Conservation (phyloP, 2,113 vertebrate genomes). For the Prionailurus bengalensis region DNA sequence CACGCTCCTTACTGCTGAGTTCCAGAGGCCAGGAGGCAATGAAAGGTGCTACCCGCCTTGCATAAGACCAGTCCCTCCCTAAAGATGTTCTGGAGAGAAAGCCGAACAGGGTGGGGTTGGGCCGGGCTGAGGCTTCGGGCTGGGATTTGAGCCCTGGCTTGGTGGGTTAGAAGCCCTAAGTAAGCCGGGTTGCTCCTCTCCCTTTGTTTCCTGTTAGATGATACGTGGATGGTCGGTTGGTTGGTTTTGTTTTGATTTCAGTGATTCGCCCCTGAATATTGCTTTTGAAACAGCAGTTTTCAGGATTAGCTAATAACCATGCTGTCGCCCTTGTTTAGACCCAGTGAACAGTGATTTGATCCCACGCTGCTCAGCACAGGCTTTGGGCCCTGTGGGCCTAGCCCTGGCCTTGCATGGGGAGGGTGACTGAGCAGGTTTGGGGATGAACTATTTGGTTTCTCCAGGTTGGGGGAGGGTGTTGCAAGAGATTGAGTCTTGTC, state of each 20-base stretch:
- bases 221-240: background rate
- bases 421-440: background rate
- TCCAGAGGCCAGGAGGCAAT: constrained; percentile 69
- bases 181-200: constrained; percentile 47
- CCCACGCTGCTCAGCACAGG: background rate
- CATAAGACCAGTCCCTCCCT: constrained; percentile 78
- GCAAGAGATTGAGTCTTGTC: background rate
- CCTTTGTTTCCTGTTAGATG: constrained; percentile 57
- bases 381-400: background rate
- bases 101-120: constrained; percentile 32
- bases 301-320: constrained; percentile 57
- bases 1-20: constrained; percentile 42
- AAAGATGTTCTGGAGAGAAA: constrained; percentile 75
- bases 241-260: constrained; percentile 55
- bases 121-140: constrained; percentile 77
- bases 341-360: constrained; percentile 36
- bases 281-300: constrained; percentile 71
- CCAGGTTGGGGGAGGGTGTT: background rate
- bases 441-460: background rate
- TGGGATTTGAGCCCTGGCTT: constrained; percentile 58
- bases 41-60: constrained; percentile 73
- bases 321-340: constrained; percentile 38
- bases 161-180: constrained; percentile 28
- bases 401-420: background rate
- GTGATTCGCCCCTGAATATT: background rate